A percentile compares a stretch with the other conserved stretches of the same genome.
phyloP scores from a whole-genome alignment of 2,113 vertebrate species.

The Cheilinus undulatus region DNA sequence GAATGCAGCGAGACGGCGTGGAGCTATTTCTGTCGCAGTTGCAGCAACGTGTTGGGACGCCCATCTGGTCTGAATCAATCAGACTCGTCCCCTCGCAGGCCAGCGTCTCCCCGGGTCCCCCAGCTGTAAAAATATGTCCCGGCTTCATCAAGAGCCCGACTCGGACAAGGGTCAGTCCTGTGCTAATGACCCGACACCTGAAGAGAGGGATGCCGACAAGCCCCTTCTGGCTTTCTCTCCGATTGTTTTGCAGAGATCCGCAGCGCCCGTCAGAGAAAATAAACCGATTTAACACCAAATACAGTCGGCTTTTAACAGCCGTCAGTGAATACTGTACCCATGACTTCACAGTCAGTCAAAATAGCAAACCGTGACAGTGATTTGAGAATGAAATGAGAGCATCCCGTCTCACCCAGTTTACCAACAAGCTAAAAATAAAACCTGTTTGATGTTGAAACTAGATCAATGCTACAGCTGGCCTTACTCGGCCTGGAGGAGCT shows the following conservation, averaged over 20 bases:
- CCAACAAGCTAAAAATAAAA: slow-evolving; percentile 70
- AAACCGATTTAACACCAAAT: neutral
- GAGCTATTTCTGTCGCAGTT: slow-evolving; percentile 90
- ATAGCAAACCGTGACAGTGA: slow-evolving; percentile 23
- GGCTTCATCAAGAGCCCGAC: slow-evolving; percentile 77
- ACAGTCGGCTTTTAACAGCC: neutral
- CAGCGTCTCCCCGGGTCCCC: slow-evolving; percentile 76
- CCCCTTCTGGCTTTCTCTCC: neutral
- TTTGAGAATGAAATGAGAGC: slow-evolving; percentile 54
- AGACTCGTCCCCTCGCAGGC: slow-evolving; percentile 84
- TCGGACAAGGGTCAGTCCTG: slow-evolving; percentile 79
- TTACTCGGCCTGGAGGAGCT: slow-evolving; percentile 41
- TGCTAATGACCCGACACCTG: slow-evolving; percentile 53
- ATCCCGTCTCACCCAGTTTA: slow-evolving; percentile 54
- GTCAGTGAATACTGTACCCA: neutral
- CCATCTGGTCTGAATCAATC: slow-evolving; percentile 97
- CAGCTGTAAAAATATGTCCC: slow-evolving; percentile 94
- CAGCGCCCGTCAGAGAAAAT: neutral
- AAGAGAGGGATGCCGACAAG: slow-evolving; percentile 14
- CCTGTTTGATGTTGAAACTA: slow-evolving; percentile 66
- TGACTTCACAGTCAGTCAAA: slow-evolving; percentile 25
- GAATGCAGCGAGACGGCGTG: slow-evolving; percentile 88
- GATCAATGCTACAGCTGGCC: slow-evolving; percentile 68
- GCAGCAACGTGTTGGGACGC: slow-evolving; percentile 89
- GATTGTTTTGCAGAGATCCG: neutral